Base-by-base conservation (phyloP, 2,888 invertebrate species). In the Cryptosula pallasiana region DNA sequence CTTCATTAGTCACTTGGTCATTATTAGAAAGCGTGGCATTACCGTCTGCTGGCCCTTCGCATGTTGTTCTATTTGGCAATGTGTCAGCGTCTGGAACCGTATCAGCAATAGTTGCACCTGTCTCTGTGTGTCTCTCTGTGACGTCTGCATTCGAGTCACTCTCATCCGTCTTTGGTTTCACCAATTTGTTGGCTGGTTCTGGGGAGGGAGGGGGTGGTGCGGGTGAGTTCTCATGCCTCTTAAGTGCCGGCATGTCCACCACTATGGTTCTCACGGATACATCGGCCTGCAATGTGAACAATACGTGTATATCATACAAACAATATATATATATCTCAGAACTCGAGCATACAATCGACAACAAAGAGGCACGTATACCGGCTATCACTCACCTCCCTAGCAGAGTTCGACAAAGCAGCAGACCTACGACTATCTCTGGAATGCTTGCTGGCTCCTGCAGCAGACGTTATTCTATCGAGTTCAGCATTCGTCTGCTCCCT, bases 151-250 rank as follows among this genome's bases (percentile, higher is more conserved):
- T 5, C 45, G 20, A 13, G 20, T 5, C 20, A 20, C 45, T 20
- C 45, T 45, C 45, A n/a, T n/a, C n/a, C n/a, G n/a, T n/a, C 20
- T 45, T 45, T 20, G 20, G 20, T 13, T 5, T 20, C 20, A 13
- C 20, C 20, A 13, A 20, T 20, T 45, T 45, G 45, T 45, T 45
- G 45, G 45, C 5, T 29, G 63, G 63, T n/a, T 63, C 63, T 32
- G 63, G 63, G 2, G 63, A 63, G 32, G 63, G 63, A 29, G 63
- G 63, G 32, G 63, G 63, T 13, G 63, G 63, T 27, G 63, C 63
- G 32, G 63, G 63, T 5, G 63, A 25, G 32, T 13, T 63, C 63
- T 63, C 63, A 32, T 63, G 25, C 63, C 13, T 3, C 27, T 20
- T 63, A n/a, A 63, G 25, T 32, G 63, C 29, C 13, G 63, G 63